phyloP scores from a whole-genome alignment of 2,797 vertebrate species.

The Balearica regulorum region DNA sequence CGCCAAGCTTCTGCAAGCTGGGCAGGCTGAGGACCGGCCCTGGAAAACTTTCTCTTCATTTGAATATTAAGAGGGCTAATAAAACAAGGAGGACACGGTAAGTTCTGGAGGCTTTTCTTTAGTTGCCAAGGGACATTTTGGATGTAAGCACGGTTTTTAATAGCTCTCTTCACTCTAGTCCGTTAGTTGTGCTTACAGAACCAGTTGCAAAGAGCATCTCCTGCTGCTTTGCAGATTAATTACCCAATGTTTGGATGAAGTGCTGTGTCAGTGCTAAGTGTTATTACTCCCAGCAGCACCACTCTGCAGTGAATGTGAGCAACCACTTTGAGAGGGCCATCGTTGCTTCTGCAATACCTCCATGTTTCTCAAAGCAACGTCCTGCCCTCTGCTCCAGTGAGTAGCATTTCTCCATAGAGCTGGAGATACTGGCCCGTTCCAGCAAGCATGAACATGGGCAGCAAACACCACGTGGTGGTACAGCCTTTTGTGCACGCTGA shows the following conservation, averaged over 20 bases:
- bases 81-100: conserved; percentile 35
- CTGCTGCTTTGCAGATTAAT: conserved; percentile 43
- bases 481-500: background rate
- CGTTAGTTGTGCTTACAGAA: background rate
- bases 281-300: conserved; percentile 2
- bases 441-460: background rate
- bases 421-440: background rate
- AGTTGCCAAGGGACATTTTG: conserved; percentile 31
- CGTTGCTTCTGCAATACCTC: background rate
- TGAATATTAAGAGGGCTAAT: conserved; percentile 37
- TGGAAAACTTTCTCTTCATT: conserved; percentile 43
- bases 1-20: background rate
- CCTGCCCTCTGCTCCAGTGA: background rate
- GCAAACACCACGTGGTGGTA: fast-evolving
- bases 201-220: background rate
- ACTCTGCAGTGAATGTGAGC: background rate
- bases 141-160: conserved; percentile 1
- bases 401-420: background rate
- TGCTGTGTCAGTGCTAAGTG: background rate
- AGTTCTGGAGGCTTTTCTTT: conserved; percentile 11
- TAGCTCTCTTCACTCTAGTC: background rate
- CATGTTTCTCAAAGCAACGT: fast-evolving
- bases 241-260: conserved; percentile 1
- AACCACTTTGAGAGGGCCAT: background rate
- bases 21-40: background rate